Percentiles rank a stretch among this genome's conserved stretches.
Evolutionary conservation across 2,797 vertebrate genomes (phyloP).

Genomic region (Neosilurus mollespiculum): DNA sequence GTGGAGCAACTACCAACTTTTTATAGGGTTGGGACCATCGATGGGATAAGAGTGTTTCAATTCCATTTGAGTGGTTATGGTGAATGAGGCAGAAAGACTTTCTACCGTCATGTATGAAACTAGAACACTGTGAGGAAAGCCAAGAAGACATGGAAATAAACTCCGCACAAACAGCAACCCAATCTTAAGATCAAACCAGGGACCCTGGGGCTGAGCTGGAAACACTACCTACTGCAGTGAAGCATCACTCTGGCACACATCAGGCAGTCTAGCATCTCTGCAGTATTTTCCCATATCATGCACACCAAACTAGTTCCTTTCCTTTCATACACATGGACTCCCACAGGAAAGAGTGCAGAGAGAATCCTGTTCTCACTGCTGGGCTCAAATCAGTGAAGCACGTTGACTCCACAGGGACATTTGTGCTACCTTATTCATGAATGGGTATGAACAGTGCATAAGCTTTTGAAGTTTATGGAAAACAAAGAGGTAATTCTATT

Average conservation of each 20-base stretch:
- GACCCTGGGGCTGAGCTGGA: not conserved
- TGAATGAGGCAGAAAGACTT: too few relatives aligned
- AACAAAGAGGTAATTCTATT: not conserved
- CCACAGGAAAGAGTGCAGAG: not conserved
- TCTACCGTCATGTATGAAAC: not conserved
- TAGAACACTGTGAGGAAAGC: not conserved
- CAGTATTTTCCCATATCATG: not conserved
- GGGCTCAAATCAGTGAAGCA: constrained; percentile 3
- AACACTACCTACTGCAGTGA: not conserved
- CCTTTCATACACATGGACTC: not conserved
- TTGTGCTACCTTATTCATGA: not conserved
- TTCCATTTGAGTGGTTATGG: too few relatives aligned
- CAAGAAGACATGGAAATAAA: not conserved
- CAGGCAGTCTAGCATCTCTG: not conserved
- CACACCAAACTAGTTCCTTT: constrained; percentile 1
- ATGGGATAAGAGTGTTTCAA: too few relatives aligned
- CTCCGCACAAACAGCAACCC: not conserved
- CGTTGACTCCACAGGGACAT: not conserved
- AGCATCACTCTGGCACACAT: constrained; percentile 9
- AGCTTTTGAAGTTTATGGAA: not conserved
- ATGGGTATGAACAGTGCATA: not conserved
- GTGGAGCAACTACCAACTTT: too few relatives aligned
- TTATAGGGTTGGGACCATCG: too few relatives aligned
- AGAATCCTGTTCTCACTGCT: constrained; percentile 6
- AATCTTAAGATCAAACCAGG: not conserved